Percentiles rank a stretch among this genome's conserved stretches.
These are phyloP conservation scores for Drosophila flavopinicola DNA, from an alignment of 2,888 invertebrate species.

Conservation along the genomic window DNA sequence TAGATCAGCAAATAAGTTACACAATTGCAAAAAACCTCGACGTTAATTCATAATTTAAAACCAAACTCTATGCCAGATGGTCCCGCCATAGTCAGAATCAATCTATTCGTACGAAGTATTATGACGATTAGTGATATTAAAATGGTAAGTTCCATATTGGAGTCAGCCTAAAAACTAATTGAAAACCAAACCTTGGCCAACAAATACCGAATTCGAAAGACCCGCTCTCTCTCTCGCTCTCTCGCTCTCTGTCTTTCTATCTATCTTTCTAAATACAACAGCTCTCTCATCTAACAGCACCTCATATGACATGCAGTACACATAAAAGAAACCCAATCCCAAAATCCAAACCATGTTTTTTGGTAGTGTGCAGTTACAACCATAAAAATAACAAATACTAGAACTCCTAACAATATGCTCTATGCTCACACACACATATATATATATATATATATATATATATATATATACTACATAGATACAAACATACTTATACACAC, in stretches of 20 bases:
- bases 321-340: slow-evolving; percentile 3
- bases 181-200: slow-evolving; percentile 32
- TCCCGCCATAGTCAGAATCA: slow-evolving; percentile 98
- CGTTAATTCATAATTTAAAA: slow-evolving; percentile 60
- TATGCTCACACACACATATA: slow-evolving; percentile 37
- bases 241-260: slow-evolving; percentile 4
- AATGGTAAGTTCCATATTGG: slow-evolving; percentile 93
- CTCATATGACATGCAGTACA: slow-evolving; percentile 45
- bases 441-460: slow-evolving; percentile 21
- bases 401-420: slow-evolving; percentile 43
- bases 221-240: slow-evolving; percentile 14
- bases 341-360: slow-evolving; percentile 21
- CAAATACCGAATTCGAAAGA: slow-evolving; percentile 39
- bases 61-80: slow-evolving; percentile 89
- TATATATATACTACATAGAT: slow-evolving; percentile 25
- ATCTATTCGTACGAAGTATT: slow-evolving; percentile 99
- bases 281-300: slow-evolving; percentile 35
- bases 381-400: slow-evolving; percentile 19
- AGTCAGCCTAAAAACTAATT: slow-evolving; percentile 23
- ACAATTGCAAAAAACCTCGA: slow-evolving; percentile 28
- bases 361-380: slow-evolving; percentile 41
- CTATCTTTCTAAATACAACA: slow-evolving; percentile 6
- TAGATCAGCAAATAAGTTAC: slow-evolving; percentile 55
- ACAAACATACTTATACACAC: slow-evolving; percentile 12
- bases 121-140: slow-evolving; percentile 99